Conservation (phyloP, 2,888 invertebrate genomes). For the Teleiodes luculella region DNA sequence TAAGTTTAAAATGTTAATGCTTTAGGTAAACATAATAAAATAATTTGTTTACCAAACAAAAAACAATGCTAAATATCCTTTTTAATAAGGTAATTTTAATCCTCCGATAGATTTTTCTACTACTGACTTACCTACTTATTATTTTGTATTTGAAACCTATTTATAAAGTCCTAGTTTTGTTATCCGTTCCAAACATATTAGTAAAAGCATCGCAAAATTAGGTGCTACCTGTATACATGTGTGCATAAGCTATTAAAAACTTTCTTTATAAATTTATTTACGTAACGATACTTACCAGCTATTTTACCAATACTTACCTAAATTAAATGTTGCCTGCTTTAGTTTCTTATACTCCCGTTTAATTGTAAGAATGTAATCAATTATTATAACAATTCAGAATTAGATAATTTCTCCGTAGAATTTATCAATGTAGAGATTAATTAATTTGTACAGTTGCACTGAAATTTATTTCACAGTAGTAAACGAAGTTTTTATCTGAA, state of each 20-base stretch:
- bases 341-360: neutral
- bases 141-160: too few species aligned
- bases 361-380: neutral
- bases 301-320: too few species aligned
- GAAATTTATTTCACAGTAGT: slow-evolving; percentile 52
- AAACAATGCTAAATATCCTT: neutral
- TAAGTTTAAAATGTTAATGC: too few species aligned
- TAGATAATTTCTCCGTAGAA: neutral
- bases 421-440: slow-evolving; percentile 23
- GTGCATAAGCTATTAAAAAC: neutral
- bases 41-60: too few species aligned
- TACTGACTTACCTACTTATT: too few species aligned
- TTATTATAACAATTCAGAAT: neutral
- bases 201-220: slow-evolving; percentile 69
- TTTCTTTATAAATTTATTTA: neutral
- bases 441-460: slow-evolving; percentile 68
- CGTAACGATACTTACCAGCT: too few species aligned
- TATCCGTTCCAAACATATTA: slow-evolving; percentile 34
- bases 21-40: too few species aligned
- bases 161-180: too few species aligned
- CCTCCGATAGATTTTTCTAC: too few species aligned
- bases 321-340: neutral
- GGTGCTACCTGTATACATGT: slow-evolving; percentile 69
- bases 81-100: neutral
- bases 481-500: slow-evolving; percentile 49